Base-by-base conservation (phyloP, 2,797 vertebrate species). In the Paguma larvata region DNA sequence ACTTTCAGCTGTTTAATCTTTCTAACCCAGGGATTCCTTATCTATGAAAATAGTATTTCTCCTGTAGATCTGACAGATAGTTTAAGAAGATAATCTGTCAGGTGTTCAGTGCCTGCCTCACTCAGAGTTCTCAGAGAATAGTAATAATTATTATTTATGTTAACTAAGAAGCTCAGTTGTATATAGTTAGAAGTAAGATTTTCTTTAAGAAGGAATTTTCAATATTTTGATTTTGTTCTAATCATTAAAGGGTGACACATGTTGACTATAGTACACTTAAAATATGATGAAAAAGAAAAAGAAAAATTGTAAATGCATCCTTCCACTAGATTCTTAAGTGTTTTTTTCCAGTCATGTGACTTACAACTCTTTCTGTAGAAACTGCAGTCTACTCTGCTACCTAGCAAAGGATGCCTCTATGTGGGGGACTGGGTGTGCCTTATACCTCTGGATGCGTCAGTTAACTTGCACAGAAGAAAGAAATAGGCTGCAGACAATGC, bases 141-240 rank as follows among this genome's bases (percentile, higher is more conserved):
- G 62, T 56, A 41, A 34, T 67, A 70, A n/a, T 53, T 12, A 9
- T 91, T 94, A 73, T 41, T 70, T 85, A 51, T 18, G 1, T 48
- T 77, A 75, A 59, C 15, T 56, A 44, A 41, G 75, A 96, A 78
- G 11, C 48, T 85, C 56, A n/a, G 14, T 75, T 80, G 1, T 48
- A 19, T 38, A 67, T 84, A 16, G 5, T 59, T 67, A 77, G 41
- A 27, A 73, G 23, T 34, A 38, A 72, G n/a, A 87, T 77, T 95
- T 95, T 91, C 78, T 88, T 73, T 53, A 80, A 93, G 51, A 67
- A 87, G 15, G 44, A 86, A 75, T 86, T 72, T 72, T 91, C 30
- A 23, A 21, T 85, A 2, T 92, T 92, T 95, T 92, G 19, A 85
- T 73, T 89, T 89, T 80, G 48, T 11, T 91, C 56, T 93, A 34